These are phyloP conservation scores for Dryas iulia DNA, from an alignment of 1,140 invertebrate genomes.

Conservation along the genomic window DNA sequence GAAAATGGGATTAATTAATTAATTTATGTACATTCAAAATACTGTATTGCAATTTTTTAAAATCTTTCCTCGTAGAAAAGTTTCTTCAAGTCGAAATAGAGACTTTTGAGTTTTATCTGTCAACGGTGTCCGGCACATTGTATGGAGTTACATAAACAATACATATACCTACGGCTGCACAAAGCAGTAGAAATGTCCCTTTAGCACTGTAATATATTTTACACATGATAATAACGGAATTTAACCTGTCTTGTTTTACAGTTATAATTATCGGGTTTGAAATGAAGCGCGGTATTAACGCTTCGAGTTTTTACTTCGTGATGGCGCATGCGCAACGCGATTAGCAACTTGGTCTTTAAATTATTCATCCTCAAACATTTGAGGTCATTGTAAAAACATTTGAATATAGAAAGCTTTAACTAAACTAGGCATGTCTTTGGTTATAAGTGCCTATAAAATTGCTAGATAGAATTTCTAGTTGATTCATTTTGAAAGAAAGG, in stretches of 20 bases:
- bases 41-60: background rate
- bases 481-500: background rate
- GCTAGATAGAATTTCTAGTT: background rate
- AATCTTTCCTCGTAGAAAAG: background rate
- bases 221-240: slow-evolving; percentile 23
- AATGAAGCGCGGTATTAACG: slow-evolving; percentile 48
- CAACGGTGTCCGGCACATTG: background rate
- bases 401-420: background rate
- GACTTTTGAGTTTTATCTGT: background rate
- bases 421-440: background rate
- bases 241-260: slow-evolving; percentile 27
- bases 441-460: background rate
- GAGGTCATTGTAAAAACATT: slow-evolving; percentile 42
- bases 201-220: slow-evolving; percentile 25
- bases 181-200: slow-evolving; percentile 9
- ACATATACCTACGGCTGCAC: background rate
- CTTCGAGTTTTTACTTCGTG: slow-evolving; percentile 48
- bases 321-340: slow-evolving; percentile 60
- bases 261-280: slow-evolving; percentile 30
- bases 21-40: too few relatives aligned
- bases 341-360: slow-evolving; percentile 62
- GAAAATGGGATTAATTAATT: too few relatives aligned
- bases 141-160: background rate
- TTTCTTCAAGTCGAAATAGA: background rate
- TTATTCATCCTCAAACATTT: slow-evolving; percentile 54